A percentile compares a stretch with the other conserved stretches of the same genome.
Evolutionary conservation across 2,797 vertebrate genomes (phyloP).

Genomic region (Chromobotia macracanthus): DNA sequence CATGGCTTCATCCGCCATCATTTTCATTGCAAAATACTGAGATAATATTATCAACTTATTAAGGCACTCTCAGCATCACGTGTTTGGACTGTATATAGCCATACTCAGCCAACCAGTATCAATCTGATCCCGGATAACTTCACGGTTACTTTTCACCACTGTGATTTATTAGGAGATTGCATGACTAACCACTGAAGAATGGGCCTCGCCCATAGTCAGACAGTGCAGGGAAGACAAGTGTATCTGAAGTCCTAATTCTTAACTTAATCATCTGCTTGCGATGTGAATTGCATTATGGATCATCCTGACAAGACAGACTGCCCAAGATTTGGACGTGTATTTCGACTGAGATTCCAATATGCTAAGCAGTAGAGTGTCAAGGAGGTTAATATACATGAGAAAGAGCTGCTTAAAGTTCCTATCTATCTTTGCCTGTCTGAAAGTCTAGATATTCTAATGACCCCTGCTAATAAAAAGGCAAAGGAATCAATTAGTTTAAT

Average conservation of each 20-base stretch:
- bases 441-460: conserved; percentile 84
- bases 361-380: conserved; percentile 75
- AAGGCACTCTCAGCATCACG: conserved; percentile 57
- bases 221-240: conserved; percentile 70
- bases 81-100: conserved; percentile 59
- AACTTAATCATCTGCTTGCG: conserved; percentile 70
- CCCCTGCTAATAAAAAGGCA: conserved; percentile 88
- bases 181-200: conserved; percentile 73
- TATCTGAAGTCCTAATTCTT: conserved; percentile 70
- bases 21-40: conserved; percentile 16
- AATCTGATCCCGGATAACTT: conserved; percentile 45
- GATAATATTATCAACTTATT: conserved; percentile 59
- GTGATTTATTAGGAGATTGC: conserved; percentile 70
- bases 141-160: conserved; percentile 68
- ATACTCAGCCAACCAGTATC: conserved; percentile 61
- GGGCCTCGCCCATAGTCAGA: conserved; percentile 70
- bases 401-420: conserved; percentile 75
- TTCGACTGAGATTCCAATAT: conserved; percentile 76
- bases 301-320: conserved; percentile 72
- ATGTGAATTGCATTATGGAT: conserved; percentile 75
- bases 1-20: not conserved
- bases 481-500: conserved; percentile 93
- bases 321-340: conserved; percentile 68
- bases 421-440: conserved; percentile 76
- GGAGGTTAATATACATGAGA: conserved; percentile 84